Conservation (phyloP, 1,140 invertebrate genomes). For the Scaptomyza pallida region DNA sequence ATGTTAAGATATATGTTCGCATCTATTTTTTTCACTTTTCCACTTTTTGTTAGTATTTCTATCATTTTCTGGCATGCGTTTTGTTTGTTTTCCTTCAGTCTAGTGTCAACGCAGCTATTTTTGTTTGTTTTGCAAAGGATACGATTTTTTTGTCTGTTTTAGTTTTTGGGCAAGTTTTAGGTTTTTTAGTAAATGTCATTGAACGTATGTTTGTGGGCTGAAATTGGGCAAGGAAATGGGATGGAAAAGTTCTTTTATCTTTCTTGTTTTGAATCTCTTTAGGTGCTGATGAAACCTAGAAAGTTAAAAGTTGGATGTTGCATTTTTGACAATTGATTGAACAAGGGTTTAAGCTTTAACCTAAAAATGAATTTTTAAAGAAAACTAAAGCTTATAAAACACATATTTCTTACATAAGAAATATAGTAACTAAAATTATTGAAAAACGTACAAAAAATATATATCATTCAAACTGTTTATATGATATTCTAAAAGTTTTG, state of each 20-base stretch:
- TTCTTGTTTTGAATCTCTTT: constrained; percentile 1
- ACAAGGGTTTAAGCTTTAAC: too few species aligned
- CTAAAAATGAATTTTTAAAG: too few species aligned
- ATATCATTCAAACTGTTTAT: too few species aligned
- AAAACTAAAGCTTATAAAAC: too few species aligned
- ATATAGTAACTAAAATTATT: too few species aligned
- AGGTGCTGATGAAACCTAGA: constrained; percentile 49
- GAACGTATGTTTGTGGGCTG: constrained; percentile 35
- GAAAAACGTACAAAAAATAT: too few species aligned
- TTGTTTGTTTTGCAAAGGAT: constrained; percentile 45
- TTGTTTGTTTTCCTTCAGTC: constrained; percentile 61
- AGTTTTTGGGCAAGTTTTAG: constrained; percentile 42
- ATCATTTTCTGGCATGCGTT: constrained; percentile 42
- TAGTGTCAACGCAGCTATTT: constrained; percentile 67
- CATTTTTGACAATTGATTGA: constrained; percentile 1
- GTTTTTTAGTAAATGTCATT: constrained; percentile 56
- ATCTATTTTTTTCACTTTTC: constrained; percentile 41
- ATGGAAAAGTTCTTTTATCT: constrained; percentile 13
- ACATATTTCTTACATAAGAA: too few species aligned
- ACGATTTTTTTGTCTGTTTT: constrained; percentile 12
- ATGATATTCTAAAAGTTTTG: background rate
- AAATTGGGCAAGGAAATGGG: constrained; percentile 3
- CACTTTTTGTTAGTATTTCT: constrained; percentile 49
- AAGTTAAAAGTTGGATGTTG: constrained; percentile 4
- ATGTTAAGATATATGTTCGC: constrained; percentile 8